A percentile compares a stretch with the other conserved stretches of the same genome.
Evolutionary conservation across 2,888 invertebrate genomes (phyloP).

Genomic region (Plagiodera versicolora): DNA sequence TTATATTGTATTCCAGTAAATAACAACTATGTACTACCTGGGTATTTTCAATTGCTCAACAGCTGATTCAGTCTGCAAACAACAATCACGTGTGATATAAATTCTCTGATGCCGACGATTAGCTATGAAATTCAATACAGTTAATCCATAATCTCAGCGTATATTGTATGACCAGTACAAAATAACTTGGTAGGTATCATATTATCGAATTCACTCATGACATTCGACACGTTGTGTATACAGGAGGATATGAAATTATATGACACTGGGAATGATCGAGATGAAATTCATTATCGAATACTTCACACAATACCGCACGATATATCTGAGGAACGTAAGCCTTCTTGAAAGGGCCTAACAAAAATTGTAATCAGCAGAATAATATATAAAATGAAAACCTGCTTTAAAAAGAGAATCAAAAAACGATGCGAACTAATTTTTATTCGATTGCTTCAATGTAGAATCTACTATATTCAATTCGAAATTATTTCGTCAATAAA

Average conservation of each 20-base stretch:
- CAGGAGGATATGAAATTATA: slow-evolving; percentile 20
- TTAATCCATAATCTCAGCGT: not conserved
- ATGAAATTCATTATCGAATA: too few species aligned
- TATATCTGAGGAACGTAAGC: too few species aligned
- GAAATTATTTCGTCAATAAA: too few species aligned
- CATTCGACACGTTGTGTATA: slow-evolving; percentile 28
- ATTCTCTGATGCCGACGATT: not conserved
- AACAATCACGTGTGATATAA: not conserved
- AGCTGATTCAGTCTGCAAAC: not conserved
- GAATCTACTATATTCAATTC: too few species aligned
- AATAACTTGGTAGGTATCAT: not conserved
- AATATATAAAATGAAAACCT: not conserved
- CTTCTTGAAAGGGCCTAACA: too few species aligned
- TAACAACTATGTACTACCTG: too few species aligned
- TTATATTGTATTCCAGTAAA: too few species aligned
- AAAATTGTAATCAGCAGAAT: too few species aligned
- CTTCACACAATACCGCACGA: too few species aligned
- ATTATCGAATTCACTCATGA: slow-evolving; percentile 12
- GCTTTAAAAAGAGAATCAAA: not conserved
- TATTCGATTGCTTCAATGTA: too few species aligned
- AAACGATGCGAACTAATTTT: too few species aligned
- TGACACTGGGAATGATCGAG: slow-evolving; percentile 31
- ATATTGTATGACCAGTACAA: not conserved
- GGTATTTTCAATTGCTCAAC: not conserved
- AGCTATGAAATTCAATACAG: not conserved